Evolutionary conservation across 2,113 vertebrate genomes (phyloP).

Genomic region (Vidua macroura): DNA sequence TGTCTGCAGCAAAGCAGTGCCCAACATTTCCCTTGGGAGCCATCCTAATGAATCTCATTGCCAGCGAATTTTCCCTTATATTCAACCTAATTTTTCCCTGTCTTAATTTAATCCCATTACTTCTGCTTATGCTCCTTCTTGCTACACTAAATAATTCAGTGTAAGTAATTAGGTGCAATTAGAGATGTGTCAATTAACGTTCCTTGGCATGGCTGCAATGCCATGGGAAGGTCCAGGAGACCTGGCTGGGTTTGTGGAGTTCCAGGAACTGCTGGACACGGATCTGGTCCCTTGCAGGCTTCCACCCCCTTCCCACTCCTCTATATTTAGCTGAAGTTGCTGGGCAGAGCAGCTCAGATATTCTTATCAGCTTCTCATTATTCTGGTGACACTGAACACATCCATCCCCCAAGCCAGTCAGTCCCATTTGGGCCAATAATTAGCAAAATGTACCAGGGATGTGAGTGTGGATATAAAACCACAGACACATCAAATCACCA

Average conservation of each 20-base stretch:
- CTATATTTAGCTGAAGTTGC: neutral
- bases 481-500: neutral
- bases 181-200: slow-evolving; percentile 39
- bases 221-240: neutral
- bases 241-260: neutral
- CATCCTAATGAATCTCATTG: slow-evolving; percentile 52
- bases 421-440: neutral
- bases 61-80: slow-evolving; percentile 28
- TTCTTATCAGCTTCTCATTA: neutral
- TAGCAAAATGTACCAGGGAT: neutral
- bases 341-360: neutral
- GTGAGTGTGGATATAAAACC: neutral
- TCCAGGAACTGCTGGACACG: neutral
- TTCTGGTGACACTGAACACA: neutral
- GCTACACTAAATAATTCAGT: slow-evolving; percentile 58
- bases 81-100: slow-evolving; percentile 42
- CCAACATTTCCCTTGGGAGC: slow-evolving; percentile 30
- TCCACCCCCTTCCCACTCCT: neutral
- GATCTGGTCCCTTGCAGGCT: neutral
- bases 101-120: slow-evolving; percentile 64
- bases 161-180: slow-evolving; percentile 51
- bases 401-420: neutral
- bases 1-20: slow-evolving; percentile 23
- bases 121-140: slow-evolving; percentile 49
- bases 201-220: neutral